phyloP scores from a whole-genome alignment of 2,113 vertebrate species.

The Rhinolophus sinicus region DNA sequence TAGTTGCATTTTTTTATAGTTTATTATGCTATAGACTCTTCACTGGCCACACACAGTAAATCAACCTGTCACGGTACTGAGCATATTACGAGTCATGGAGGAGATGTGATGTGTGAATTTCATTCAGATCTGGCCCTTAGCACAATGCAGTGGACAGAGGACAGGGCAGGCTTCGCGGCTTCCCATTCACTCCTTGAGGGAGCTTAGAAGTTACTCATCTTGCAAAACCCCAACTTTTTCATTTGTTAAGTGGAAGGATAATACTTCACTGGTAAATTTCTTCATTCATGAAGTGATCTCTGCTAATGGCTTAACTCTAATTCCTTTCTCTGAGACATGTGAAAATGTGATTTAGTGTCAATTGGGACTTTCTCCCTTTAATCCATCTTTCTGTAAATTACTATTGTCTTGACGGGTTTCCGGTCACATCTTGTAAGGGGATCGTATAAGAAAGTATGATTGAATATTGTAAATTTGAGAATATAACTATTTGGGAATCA shows the following conservation, averaged over 20 bases:
- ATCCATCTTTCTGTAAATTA: not conserved
- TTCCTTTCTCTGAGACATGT: not conserved
- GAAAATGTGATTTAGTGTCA: not conserved
- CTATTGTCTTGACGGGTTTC: not conserved
- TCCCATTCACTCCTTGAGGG: not conserved
- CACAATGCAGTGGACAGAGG: not conserved
- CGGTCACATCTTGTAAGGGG: not conserved
- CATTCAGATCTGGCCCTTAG: slow-evolving; percentile 18
- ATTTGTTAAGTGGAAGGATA: not conserved
- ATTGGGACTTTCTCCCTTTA: fast-evolving
- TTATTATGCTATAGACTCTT: slow-evolving; percentile 60
- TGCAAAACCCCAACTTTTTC: not conserved
- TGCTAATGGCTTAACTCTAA: not conserved
- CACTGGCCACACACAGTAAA: slow-evolving; percentile 38
- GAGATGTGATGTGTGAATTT: slow-evolving; percentile 61
- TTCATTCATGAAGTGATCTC: not conserved
- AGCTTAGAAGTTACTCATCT: not conserved
- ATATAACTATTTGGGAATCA: not conserved
- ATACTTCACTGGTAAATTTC: not conserved
- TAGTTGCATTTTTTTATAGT: not conserved
- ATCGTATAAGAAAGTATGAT: not conserved
- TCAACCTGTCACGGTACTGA: slow-evolving; percentile 18
- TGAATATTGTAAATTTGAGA: not conserved
- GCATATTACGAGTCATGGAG: slow-evolving; percentile 60
- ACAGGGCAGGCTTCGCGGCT: not conserved